Percentiles rank a stretch among this genome's conserved stretches.
These are phyloP conservation scores for Danaus plexippus DNA, from an alignment of 1,140 invertebrate species.

Conservation along the genomic window DNA sequence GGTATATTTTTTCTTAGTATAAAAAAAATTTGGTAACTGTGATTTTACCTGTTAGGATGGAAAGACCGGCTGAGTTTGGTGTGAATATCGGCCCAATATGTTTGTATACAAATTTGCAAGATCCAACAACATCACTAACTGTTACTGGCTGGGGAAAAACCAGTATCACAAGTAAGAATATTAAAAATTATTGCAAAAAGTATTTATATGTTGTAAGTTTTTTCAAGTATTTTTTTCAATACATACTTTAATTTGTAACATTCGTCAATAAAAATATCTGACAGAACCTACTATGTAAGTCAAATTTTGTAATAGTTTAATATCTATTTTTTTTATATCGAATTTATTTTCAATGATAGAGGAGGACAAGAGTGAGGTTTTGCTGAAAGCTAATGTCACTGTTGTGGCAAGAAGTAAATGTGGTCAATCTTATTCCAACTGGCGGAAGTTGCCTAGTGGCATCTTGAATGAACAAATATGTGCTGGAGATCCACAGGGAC, in stretches of 20 bases:
- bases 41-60: conserved; percentile 34
- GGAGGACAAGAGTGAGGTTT: conserved; percentile 49
- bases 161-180: conserved; percentile 38
- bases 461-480: conserved; percentile 66
- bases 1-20: too few species aligned
- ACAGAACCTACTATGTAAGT: too few species aligned
- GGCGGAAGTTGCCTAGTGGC: conserved; percentile 37
- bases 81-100: conserved; percentile 43
- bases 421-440: conserved; percentile 41
- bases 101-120: conserved; percentile 34
- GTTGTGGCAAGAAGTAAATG: conserved; percentile 58
- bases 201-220: too few species aligned
- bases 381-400: conserved; percentile 72
- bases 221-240: too few species aligned
- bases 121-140: conserved; percentile 34
- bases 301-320: too few species aligned
- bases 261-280: too few species aligned
- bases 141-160: conserved; percentile 54
- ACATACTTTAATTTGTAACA: too few species aligned
- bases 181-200: not conserved
- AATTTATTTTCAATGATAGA: conserved; percentile 13
- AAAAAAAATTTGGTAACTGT: too few species aligned
- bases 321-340: too few species aligned
- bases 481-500: conserved; percentile 67
- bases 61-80: conserved; percentile 29